Percentiles rank a stretch among this genome's conserved stretches.
Evolutionary conservation across 2,888 invertebrate species (phyloP).

Genomic region (Nomada lathburiana): DNA sequence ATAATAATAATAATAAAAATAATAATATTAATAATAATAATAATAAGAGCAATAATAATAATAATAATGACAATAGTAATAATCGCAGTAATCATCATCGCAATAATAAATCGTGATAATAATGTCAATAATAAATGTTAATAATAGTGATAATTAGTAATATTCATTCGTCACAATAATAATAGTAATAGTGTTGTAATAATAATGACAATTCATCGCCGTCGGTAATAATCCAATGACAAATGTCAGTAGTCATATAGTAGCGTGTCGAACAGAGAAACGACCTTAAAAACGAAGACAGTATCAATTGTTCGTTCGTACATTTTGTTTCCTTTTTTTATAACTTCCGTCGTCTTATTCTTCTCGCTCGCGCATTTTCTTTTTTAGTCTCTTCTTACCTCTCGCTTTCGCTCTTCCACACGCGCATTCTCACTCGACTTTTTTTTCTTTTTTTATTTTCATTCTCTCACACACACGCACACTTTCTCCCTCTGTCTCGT

Average conservation of each 20-base stretch:
- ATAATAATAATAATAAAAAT: conserved; percentile 77
- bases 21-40: conserved; percentile 65
- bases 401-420: conserved; percentile 66
- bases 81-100: conserved; percentile 79
- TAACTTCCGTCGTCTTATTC: conserved; percentile 79
- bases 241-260: conserved; percentile 79
- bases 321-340: conserved; percentile 77
- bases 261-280: conserved; percentile 80
- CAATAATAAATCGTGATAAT: conserved; percentile 79
- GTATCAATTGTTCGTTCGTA: conserved; percentile 81
- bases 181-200: conserved; percentile 74
- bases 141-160: conserved; percentile 72
- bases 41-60: conserved; percentile 73
- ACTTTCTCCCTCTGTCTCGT: conserved; percentile 67
- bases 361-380: conserved; percentile 74
- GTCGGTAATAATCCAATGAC: conserved; percentile 78
- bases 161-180: conserved; percentile 72
- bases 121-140: conserved; percentile 78
- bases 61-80: conserved; percentile 75
- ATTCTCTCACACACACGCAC: conserved; percentile 70
- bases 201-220: conserved; percentile 74
- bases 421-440: conserved; percentile 49
- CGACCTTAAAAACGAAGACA: conserved; percentile 80
- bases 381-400: conserved; percentile 65
- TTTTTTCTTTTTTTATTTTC: conserved; percentile 52